Evolutionary conservation across 2,888 invertebrate species (phyloP), one percentile per base, ranked within the genome.

Genomic region (Drosophila borborema): DNA sequence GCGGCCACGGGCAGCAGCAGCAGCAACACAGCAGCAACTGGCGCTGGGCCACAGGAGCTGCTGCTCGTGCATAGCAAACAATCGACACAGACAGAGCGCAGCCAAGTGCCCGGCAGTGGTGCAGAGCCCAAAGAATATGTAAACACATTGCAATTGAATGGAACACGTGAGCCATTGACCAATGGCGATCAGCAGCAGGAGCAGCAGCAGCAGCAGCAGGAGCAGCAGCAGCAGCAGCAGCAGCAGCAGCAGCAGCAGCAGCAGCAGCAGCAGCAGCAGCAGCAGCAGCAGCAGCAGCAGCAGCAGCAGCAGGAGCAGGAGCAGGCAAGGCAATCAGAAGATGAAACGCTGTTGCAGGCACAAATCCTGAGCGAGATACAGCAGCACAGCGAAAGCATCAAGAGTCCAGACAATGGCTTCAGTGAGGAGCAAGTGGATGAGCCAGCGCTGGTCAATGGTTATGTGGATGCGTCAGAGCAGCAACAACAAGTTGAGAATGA

Each of bases 341-440:
- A 80, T 61, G 88, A 85, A 58, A 28, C 64, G 8, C 49, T 64
- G 48, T 48, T 92, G 31, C 92, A 92, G 77, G 90, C 91, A 55
- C 82, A 90, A 58, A 90, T 92, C 55, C 82, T 92, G 48, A 84
- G 74, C 23, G 91, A 92, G 60, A 69, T 92, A 40, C 91, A 90
- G 34, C 75, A 83, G 45, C 88, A 92, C 43, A 91, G 91, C 58
- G 78, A 84, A 9, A 81, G 58, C 43, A 58, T 72, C 34, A 67
- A 54, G 28, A 45, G 40, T n/a, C n/a, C 62, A 18, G 68, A 49
- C 16, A 58, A 54, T 9, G 41, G 53, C 23, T 28, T 38, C 8
- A 41, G 38, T 31, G 56, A 54, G 51, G 43, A 63, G 8, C 62
- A 51, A 31, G 16, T 41, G 41, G 66, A 67, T 2, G 55, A 66